Percentiles rank a stretch among this genome's conserved stretches.
Conservation (phyloP, 2,113 vertebrate genomes). For the Atlantisia rogersi region DNA sequence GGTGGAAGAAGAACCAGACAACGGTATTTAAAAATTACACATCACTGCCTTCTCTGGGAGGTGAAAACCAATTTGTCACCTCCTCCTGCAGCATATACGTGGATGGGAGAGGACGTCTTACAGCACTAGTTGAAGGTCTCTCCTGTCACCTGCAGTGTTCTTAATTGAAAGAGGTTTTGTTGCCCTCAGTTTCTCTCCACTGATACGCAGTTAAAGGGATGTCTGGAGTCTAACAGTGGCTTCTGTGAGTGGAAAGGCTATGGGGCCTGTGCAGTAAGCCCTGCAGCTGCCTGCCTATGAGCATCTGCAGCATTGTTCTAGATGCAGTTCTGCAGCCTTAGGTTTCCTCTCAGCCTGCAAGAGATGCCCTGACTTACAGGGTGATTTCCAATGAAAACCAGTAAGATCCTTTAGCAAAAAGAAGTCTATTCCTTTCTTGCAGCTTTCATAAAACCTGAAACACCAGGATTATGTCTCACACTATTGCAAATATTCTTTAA, state of each 20-base stretch:
- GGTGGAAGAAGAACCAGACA: not conserved
- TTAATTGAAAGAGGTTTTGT: not conserved
- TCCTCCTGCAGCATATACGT: not conserved
- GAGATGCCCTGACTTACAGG: not conserved
- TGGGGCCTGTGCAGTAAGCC: not conserved
- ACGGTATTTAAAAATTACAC: accelerated
- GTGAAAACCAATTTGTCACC: not conserved
- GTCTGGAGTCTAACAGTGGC: not conserved
- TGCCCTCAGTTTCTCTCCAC: not conserved
- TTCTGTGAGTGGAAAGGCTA: not conserved
- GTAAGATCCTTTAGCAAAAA: not conserved
- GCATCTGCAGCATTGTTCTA: accelerated
- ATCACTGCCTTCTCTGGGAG: accelerated
- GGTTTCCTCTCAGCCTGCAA: not conserved
- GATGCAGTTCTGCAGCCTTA: not conserved
- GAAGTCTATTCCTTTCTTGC: not conserved
- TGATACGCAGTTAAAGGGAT: not conserved
- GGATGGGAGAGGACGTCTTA: not conserved
- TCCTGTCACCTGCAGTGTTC: not conserved
- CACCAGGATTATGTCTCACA: not conserved
- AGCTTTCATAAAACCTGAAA: not conserved
- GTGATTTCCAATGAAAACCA: not conserved
- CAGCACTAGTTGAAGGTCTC: not conserved
- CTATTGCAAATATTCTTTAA: not conserved
- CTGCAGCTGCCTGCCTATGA: not conserved